Base-by-base conservation (phyloP, 1,140 invertebrate species). In the Drosophila eugracilis region DNA sequence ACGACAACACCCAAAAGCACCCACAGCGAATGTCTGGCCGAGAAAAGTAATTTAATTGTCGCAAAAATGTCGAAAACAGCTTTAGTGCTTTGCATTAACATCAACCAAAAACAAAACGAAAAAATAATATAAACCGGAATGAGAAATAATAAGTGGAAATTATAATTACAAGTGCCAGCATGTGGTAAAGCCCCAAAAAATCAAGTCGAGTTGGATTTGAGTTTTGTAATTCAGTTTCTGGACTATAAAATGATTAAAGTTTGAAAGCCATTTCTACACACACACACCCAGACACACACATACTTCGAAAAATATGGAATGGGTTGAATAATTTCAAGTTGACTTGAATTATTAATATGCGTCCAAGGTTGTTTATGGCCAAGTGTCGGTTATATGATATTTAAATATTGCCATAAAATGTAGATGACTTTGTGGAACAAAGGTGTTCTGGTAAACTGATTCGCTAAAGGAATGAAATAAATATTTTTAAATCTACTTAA, bases 1-100 rank as follows among this genome's bases (percentile, higher is more conserved):
- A n/a, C n/a, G n/a, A 19, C 22, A 44, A 19, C 17, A 55, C 30
- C 7, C 55, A 58, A n/a, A n/a, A 26, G 63, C 71, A 66, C 52
- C 70, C 71, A 22, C 62, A 60, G 60, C 30, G 19, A 76, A 73
- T 86, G 81, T 85, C 81, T 85, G 81, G 81, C 24, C 73, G 73
- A 86, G 81, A 85, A 86, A 85, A 86, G 81, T 85, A 85, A 85
- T 85, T 85, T 77, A 85, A 85, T 81, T 85, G 81, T 85, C 80
- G 80, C 80, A 85, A 81, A 85, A 81, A 85, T 85, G 80, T 85
- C 81, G 81, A 86, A 85, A 85, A 81, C 81, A 86, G 81, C 81
- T 85, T 86, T 81, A 57, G 54, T 69, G 73, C 69, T 81, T 76
- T 85, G 70, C 77, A 86, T 80, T 85, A 86, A 76, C 72, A 86